phyloP scores from a whole-genome alignment of 2,888 invertebrate species.

The Hoplodrina blanda region DNA sequence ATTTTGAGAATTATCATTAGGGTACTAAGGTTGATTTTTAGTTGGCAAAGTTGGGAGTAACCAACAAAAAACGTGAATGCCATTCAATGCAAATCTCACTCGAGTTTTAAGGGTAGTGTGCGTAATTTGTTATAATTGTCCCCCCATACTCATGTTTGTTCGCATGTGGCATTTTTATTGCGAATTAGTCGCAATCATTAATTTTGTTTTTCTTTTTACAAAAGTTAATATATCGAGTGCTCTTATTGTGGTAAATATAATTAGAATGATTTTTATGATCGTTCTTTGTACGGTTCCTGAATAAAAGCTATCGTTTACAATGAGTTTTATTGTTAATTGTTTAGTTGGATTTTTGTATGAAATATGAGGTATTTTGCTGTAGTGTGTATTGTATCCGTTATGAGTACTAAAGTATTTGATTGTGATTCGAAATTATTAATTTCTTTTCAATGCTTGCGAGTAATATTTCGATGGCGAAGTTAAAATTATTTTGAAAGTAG shows the following conservation, averaged over 20 bases:
- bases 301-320: slow-evolving; percentile 84
- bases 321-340: slow-evolving; percentile 75
- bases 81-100: slow-evolving; percentile 90
- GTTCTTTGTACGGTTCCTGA: slow-evolving; percentile 73
- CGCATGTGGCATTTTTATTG: slow-evolving; percentile 91
- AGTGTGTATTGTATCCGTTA: slow-evolving; percentile 55
- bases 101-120: slow-evolving; percentile 90
- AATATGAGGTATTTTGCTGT: slow-evolving; percentile 66
- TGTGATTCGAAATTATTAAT: slow-evolving; percentile 38
- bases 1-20: slow-evolving; percentile 49
- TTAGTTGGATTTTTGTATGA: slow-evolving; percentile 69
- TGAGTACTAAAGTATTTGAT: slow-evolving; percentile 37
- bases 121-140: slow-evolving; percentile 90
- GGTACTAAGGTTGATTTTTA: slow-evolving; percentile 62
- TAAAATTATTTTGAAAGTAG: neutral
- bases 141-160: slow-evolving; percentile 84
- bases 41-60: slow-evolving; percentile 66
- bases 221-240: slow-evolving; percentile 87
- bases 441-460: slow-evolving; percentile 17
- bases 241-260: slow-evolving; percentile 78
- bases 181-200: slow-evolving; percentile 90
- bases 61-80: slow-evolving; percentile 84
- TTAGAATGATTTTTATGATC: slow-evolving; percentile 79
- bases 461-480: slow-evolving; percentile 34
- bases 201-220: slow-evolving; percentile 89